phyloP scores from a whole-genome alignment of 2,888 invertebrate genomes.

The Cotesia congregata region DNA sequence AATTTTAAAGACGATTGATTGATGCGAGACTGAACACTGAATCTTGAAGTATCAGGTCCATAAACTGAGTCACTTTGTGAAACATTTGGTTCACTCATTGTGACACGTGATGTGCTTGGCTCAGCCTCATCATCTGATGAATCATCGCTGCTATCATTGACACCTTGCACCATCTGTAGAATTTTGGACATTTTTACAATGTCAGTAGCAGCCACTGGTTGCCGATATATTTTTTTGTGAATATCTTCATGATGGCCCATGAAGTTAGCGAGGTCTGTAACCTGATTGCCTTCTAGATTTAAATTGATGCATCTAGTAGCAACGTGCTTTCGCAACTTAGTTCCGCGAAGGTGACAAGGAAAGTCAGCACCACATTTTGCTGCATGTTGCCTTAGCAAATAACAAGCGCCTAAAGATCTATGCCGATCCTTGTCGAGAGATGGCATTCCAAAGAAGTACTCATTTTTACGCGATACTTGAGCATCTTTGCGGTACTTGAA shows the following conservation, averaged over 20 bases:
- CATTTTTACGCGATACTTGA: slow-evolving; percentile 30
- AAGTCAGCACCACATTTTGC: slow-evolving; percentile 47
- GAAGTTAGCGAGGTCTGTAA: slow-evolving; percentile 31
- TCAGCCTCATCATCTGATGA: too few relatives aligned
- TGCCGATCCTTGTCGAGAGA: neutral
- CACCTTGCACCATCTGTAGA: slow-evolving; percentile 48
- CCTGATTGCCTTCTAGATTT: slow-evolving; percentile 19
- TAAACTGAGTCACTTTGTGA: too few relatives aligned
- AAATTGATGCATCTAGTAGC: slow-evolving; percentile 37
- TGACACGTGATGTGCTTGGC: too few relatives aligned
- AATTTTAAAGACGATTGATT: too few relatives aligned
- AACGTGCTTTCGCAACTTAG: slow-evolving; percentile 37
- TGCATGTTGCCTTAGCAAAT: slow-evolving; percentile 48
- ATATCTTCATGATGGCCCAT: slow-evolving; percentile 37
- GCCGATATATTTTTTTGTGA: slow-evolving; percentile 43
- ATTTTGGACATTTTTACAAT: slow-evolving; percentile 51
- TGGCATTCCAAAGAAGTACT: slow-evolving; percentile 39
- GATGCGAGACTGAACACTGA: too few relatives aligned
- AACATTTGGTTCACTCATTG: too few relatives aligned
- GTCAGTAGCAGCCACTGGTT: slow-evolving; percentile 49
- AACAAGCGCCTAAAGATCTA: slow-evolving; percentile 43
- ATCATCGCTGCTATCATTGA: slow-evolving; percentile 20
- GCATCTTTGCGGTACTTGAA: slow-evolving; percentile 23
- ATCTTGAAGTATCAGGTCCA: too few relatives aligned
- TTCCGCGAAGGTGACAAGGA: slow-evolving; percentile 44